These are phyloP conservation scores for Oegoconia quadripuncta DNA, from an alignment of 2,888 invertebrate genomes.

Conservation along the genomic window DNA sequence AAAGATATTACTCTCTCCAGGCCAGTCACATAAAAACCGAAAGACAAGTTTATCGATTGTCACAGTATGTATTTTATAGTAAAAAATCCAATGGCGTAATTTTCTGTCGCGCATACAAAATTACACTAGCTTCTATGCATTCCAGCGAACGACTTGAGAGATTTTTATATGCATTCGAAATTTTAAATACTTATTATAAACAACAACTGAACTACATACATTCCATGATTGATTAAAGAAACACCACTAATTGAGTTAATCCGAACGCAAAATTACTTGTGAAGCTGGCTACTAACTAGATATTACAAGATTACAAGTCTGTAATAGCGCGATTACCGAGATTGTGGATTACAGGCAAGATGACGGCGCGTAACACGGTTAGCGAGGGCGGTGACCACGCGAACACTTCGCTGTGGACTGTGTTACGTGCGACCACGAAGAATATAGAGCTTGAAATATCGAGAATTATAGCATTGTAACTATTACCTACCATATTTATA, in stretches of 20 bases:
- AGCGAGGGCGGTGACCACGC: constrained; percentile 5
- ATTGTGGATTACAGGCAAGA: constrained; percentile 1
- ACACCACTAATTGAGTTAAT: constrained; percentile 3
- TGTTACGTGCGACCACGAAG: constrained; percentile 2
- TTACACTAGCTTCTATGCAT: too few relatives aligned
- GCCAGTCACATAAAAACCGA: too few relatives aligned
- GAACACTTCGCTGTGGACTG: background rate
- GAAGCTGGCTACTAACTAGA: background rate
- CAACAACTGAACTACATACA: background rate
- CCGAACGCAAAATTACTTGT: background rate
- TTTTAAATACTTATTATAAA: too few relatives aligned
- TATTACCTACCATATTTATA: too few relatives aligned
- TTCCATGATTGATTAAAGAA: background rate
- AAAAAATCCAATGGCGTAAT: too few relatives aligned
- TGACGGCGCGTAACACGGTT: constrained; percentile 28
- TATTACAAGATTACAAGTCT: constrained; percentile 1
- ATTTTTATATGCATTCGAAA: too few relatives aligned
- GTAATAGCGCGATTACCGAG: constrained; percentile 7
- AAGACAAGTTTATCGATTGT: too few relatives aligned
- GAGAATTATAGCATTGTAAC: too few relatives aligned
- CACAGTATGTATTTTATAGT: too few relatives aligned
- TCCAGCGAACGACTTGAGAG: too few relatives aligned
- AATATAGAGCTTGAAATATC: constrained; percentile 5
- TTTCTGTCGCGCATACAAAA: too few relatives aligned
- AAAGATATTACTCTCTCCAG: too few relatives aligned